Percentiles rank a stretch among this genome's conserved stretches.
These are phyloP conservation scores for Battus philenor DNA, from an alignment of 1,140 invertebrate species.

Conservation along the genomic window DNA sequence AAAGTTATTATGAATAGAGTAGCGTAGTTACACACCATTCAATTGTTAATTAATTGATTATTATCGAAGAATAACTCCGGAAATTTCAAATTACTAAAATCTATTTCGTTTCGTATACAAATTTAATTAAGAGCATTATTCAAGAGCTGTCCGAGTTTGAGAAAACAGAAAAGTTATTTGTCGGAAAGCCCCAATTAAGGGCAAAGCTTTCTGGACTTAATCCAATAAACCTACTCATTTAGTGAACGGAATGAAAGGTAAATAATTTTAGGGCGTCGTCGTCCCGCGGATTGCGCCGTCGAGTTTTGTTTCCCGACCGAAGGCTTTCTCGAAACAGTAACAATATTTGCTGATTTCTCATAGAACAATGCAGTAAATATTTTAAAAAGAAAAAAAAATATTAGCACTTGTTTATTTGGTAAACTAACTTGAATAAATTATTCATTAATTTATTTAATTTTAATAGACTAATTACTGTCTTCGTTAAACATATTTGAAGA, in stretches of 20 bases:
- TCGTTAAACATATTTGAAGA: no score
- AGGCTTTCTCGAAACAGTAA: conserved; percentile 29
- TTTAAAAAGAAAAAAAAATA: no score
- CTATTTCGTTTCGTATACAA: conserved; percentile 49
- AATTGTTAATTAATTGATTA: conserved; percentile 15
- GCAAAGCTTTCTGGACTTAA: conserved; percentile 73
- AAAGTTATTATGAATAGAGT: no score
- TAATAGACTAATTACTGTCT: no score
- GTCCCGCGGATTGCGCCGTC: conserved; percentile 36
- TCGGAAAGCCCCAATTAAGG: conserved; percentile 73
- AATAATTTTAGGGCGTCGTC: conserved; percentile 64
- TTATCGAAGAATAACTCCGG: conserved; percentile 10
- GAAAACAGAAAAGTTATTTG: conserved; percentile 73
- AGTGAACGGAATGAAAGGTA: conserved; percentile 72
- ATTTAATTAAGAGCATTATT: conserved; percentile 69
- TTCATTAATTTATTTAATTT: no score
- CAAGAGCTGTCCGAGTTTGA: conserved; percentile 68
- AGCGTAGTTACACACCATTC: no score
- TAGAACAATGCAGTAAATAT: conserved; percentile 1
- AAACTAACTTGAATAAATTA: no score
- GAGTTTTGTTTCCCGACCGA: conserved; percentile 39
- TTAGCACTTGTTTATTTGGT: no score
- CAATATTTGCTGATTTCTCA: conserved; percentile 21
- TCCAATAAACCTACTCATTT: conserved; percentile 76
- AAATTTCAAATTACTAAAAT: conserved; percentile 30